Evolutionary conservation across 1,140 invertebrate genomes (phyloP), one percentile per base, ranked within the genome.

Genomic region (Aphelinus certus): DNA sequence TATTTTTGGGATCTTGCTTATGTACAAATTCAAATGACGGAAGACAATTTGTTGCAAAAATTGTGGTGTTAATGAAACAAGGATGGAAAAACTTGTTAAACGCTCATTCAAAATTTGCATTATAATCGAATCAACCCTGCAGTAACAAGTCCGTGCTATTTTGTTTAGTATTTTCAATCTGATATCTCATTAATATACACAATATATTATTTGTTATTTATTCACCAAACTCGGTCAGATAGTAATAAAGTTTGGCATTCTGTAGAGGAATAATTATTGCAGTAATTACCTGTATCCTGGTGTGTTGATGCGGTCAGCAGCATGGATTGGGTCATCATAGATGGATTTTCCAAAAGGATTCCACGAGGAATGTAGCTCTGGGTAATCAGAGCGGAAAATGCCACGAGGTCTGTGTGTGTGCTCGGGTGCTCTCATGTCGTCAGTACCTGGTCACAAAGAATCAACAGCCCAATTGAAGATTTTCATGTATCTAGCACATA

Each of bases 401-500:
- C 93, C 91, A 81, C 91, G 90, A 70, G 93, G 92, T 78, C 91
- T 90, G 88, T 91, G 90, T 83, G 91, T 89, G 82, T 91, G 89
- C 83, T 95, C 94, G 81, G 94, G 93, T 78, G 95, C 95, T 84
- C 93, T 93, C 88, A 96, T 94, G 87, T 96, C 95, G 88, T 96
- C 94, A 80, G 94, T 95, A 87, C 95, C 95, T 96, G 83, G 75
- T 70, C 84, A 80, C 78, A n/a, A 46, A 78, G 66, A 26, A 26
- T 26, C 26, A 26, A 46, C 7, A 49, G 26, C 3, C 58, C 56
- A 48, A 75, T 71, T 77, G 67, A 53, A 76, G 26, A 26, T 26
- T 26, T 26, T 26, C 26, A 26, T 26, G 10, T 61, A 42, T 61
- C 10, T 10, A 61, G 4, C 10, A 45, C 60, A 10, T 61, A 61